Conservation (phyloP, 2,888 invertebrate genomes). For the Aphrophora alni region DNA sequence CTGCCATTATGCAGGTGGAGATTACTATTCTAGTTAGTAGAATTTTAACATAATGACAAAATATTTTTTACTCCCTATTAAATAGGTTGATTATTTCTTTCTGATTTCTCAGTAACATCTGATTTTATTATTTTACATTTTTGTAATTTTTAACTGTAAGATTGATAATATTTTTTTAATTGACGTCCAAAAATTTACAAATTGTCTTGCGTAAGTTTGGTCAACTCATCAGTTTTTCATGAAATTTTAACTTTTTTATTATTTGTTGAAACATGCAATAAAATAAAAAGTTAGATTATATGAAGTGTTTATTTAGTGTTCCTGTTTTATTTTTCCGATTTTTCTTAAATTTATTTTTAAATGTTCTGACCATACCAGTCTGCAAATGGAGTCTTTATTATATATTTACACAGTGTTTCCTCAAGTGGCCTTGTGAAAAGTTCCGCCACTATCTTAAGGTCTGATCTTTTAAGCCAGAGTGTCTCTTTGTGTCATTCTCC, state of each 20-base stretch:
- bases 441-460: too few relatives aligned
- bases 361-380: too few relatives aligned
- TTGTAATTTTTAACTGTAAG: neutral
- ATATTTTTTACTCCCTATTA: neutral
- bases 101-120: neutral
- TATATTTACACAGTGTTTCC: too few relatives aligned
- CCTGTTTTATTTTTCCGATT: too few relatives aligned
- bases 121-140: neutral
- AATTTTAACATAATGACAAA: neutral
- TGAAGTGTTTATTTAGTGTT: too few relatives aligned
- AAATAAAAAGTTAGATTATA: neutral
- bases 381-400: too few relatives aligned
- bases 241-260: neutral
- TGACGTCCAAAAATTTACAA: neutral
- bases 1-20: neutral
- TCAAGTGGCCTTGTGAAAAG: too few relatives aligned
- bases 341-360: too few relatives aligned
- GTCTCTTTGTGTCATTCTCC: too few relatives aligned
- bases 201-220: neutral
- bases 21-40: neutral
- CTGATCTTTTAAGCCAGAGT: too few relatives aligned
- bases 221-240: neutral
- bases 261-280: neutral
- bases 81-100: neutral
- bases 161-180: neutral